These are phyloP conservation scores for Luffia ferchaultella DNA, from an alignment of 2,888 invertebrate genomes.

Conservation along the genomic window DNA sequence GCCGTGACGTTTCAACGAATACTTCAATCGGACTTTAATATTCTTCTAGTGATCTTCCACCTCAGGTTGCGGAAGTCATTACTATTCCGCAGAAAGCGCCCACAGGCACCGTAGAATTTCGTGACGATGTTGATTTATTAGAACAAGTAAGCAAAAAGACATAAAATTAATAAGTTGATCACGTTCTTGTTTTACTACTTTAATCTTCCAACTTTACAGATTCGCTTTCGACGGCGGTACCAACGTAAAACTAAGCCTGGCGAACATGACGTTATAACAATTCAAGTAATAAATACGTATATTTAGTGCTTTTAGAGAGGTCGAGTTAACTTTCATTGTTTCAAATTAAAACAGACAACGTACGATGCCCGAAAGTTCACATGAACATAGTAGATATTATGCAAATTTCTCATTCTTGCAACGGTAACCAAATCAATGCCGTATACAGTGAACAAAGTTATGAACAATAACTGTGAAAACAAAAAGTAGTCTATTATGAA, in stretches of 20 bases:
- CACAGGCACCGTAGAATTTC: conserved; percentile 52
- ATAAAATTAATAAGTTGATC: neutral
- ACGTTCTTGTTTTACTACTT: neutral
- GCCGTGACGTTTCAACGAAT: neutral
- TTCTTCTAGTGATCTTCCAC: conserved; percentile 35
- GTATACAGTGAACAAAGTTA: too few species aligned
- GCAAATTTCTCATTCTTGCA: too few species aligned
- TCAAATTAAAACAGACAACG: too few species aligned
- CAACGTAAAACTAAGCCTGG: conserved; percentile 62
- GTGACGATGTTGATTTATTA: conserved; percentile 59
- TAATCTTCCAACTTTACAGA: conserved; percentile 28
- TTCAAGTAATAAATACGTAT: conserved; percentile 31
- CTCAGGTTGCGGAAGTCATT: conserved; percentile 31
- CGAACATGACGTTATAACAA: conserved; percentile 62
- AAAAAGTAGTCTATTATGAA: too few species aligned
- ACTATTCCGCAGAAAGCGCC: conserved; percentile 38
- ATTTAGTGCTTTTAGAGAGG: neutral
- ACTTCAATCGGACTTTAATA: neutral
- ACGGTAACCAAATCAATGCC: too few species aligned
- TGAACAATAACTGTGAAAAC: too few species aligned
- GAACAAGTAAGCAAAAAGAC: conserved; percentile 42
- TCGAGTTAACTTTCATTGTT: too few species aligned
- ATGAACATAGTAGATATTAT: too few species aligned
- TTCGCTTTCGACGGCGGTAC: conserved; percentile 64
- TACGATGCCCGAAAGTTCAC: too few species aligned